Percentiles rank a stretch among this genome's conserved stretches.
Evolutionary conservation across 2,113 vertebrate genomes (phyloP).

Genomic region (Hyla sarda): DNA sequence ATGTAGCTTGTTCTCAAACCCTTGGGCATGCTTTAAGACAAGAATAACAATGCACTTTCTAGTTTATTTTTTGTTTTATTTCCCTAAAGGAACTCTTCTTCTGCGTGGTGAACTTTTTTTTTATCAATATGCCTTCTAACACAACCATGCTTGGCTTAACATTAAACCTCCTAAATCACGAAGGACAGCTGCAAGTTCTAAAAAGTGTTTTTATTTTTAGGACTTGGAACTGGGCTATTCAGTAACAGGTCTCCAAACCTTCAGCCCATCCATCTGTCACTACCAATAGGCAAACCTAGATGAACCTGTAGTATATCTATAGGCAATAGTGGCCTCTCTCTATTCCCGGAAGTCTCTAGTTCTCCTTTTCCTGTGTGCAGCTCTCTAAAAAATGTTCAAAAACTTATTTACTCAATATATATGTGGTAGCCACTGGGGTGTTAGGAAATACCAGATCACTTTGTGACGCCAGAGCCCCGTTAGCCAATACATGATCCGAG

Average conservation of each 20-base stretch:
- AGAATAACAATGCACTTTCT: background rate
- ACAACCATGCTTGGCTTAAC: constrained; percentile 14
- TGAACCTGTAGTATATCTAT: too few relatives aligned
- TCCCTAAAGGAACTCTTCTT: background rate
- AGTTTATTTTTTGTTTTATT: constrained; percentile 6
- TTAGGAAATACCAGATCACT: too few relatives aligned
- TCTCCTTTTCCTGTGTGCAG: background rate
- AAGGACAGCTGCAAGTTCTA: constrained; percentile 16
- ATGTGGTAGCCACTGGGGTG: too few relatives aligned
- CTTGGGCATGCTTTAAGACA: constrained; percentile 8
- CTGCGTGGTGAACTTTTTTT: background rate
- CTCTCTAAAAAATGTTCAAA: background rate
- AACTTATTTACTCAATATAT: too few relatives aligned
- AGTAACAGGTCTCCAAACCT: constrained; percentile 35
- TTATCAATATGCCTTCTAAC: background rate
- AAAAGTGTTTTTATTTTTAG: constrained; percentile 42
- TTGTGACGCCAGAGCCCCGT: too few relatives aligned
- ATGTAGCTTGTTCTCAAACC: background rate
- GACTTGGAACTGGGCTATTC: constrained; percentile 26
- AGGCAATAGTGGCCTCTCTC: background rate
- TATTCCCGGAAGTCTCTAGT: too few relatives aligned
- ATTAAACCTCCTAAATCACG: background rate
- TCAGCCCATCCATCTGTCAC: constrained; percentile 51
- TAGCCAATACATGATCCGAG: too few relatives aligned
- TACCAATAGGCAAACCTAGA: background rate